phyloP scores from a whole-genome alignment of 2,113 vertebrate genomes.

The Aleadryas rufinucha region DNA sequence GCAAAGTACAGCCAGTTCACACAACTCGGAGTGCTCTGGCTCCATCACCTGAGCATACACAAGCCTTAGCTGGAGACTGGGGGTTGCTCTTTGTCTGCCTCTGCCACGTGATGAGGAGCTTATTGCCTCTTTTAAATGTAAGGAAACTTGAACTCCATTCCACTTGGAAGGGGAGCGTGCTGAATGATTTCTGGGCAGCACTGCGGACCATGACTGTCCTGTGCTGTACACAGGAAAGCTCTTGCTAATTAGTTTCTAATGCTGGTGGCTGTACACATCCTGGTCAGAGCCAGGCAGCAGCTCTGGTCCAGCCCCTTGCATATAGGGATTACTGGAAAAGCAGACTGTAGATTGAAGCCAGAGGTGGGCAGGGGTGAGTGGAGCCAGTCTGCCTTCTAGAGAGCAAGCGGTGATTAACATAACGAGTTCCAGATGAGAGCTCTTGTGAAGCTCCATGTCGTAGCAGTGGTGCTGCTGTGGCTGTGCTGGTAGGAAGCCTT shows the following conservation, averaged over 20 bases:
- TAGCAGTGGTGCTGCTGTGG: neutral
- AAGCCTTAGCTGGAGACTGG: neutral
- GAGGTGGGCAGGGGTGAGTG: slow-evolving; percentile 40
- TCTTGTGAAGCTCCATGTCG: neutral
- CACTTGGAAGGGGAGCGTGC: neutral
- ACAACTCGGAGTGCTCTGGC: neutral
- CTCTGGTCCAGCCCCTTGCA: neutral
- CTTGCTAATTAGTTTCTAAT: slow-evolving; percentile 22
- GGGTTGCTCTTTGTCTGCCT: neutral
- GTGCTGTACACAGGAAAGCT: neutral
- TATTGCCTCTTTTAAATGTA: neutral
- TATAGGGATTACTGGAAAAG: neutral
- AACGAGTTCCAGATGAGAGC: slow-evolving; percentile 53
- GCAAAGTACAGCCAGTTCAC: neutral
- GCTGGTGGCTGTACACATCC: neutral
- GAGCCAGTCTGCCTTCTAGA: slow-evolving; percentile 37
- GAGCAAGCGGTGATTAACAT: neutral
- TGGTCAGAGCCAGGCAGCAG: neutral
- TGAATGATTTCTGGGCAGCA: neutral
- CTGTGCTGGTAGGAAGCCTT: neutral
- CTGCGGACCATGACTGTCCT: neutral
- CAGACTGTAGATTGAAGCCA: neutral
- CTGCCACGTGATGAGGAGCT: neutral
- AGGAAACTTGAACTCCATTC: neutral
- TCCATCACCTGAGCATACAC: neutral